Percentiles rank a stretch among this genome's conserved stretches.
Conservation (phyloP, 1,140 invertebrate species). For the Meloidogyne floridensis region DNA sequence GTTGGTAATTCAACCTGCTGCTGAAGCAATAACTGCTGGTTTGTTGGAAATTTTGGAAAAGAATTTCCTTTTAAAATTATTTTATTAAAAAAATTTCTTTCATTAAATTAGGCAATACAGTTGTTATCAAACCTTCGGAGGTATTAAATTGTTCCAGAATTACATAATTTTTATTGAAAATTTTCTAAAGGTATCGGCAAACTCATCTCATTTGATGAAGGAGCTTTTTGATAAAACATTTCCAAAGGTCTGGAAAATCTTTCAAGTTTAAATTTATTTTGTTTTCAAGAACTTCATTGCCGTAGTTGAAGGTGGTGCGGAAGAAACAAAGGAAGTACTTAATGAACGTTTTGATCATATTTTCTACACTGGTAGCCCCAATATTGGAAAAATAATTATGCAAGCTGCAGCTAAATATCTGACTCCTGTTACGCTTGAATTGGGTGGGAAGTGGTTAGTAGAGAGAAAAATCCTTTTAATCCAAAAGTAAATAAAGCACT, state of each 20-base stretch:
- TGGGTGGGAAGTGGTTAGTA: conserved; percentile 80
- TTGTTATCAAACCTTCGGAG: neutral
- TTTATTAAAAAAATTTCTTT: neutral
- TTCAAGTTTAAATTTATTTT: neutral
- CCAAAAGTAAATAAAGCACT: conserved; percentile 9
- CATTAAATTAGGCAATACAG: neutral
- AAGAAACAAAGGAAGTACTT: conserved; percentile 79
- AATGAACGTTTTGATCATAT: conserved; percentile 93
- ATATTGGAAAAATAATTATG: conserved; percentile 83
- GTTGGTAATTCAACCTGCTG: conserved; percentile 76
- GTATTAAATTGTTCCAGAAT: neutral
- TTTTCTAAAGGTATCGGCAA: conserved; percentile 64
- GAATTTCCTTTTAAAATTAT: neutral
- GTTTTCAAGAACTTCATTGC: conserved; percentile 69
- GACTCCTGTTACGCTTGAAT: conserved; percentile 90
- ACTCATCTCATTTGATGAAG: conserved; percentile 57
- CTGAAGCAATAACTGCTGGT: conserved; percentile 86
- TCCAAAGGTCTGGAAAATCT: neutral
- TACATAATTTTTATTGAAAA: conserved; percentile 69
- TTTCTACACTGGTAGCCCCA: conserved; percentile 89
- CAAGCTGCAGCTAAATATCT: conserved; percentile 84
- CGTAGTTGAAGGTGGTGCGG: conserved; percentile 76
- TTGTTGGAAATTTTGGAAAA: conserved; percentile 32
- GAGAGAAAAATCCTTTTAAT: neutral
- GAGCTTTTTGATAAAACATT: conserved; percentile 3